Base-by-base conservation (phyloP, 2,113 vertebrate genomes). In the Oreochromis niloticus region DNA sequence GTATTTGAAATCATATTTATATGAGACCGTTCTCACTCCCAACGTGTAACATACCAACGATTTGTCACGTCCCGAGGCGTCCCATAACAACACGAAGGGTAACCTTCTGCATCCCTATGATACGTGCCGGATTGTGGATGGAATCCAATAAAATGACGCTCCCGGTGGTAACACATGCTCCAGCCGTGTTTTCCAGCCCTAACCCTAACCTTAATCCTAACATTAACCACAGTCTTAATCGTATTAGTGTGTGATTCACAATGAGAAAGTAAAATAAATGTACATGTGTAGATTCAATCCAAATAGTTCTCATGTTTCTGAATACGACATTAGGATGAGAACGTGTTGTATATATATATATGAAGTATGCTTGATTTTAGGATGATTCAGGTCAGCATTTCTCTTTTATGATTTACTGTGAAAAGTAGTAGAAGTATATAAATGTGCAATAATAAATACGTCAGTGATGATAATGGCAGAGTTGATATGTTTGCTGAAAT, bases 41-140 rank as follows among this genome's bases (percentile, higher is more conserved):
- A 57, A 8, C 55, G 1, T 0, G 2, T 57, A 27, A 57, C 55
- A 57, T 57, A 57, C 24, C 14, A 6, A 14, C 2, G 24, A 5
- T 57, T 27, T 27, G 55, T 8, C 24, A 57, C 6, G 6, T 0
- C 4, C 4, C 2, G 55, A 57, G 12, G 55, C 6, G 4, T 57
- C 55, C 12, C 24, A 8, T 27, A 3, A 57, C 7, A 57, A 14
- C 4, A 1, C 12, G 0, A 27, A 57, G 27, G 55, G 22, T 57
- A 56, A 57, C 55, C 55, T 57, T 27, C 55, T 14, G 12, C 55
- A 57, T 27, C 22, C n/a, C 12, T 1, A 1, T 27, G 55, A 27
- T 7, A 27, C 12, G 11, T 10, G 22, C 55, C 4, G 0, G 54
- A 36, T 7, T 56, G 55, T 56, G 55, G 55, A 57, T 57, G 22